Evolutionary conservation across 2,797 vertebrate genomes (phyloP).

Genomic region (Muscicapa striata): DNA sequence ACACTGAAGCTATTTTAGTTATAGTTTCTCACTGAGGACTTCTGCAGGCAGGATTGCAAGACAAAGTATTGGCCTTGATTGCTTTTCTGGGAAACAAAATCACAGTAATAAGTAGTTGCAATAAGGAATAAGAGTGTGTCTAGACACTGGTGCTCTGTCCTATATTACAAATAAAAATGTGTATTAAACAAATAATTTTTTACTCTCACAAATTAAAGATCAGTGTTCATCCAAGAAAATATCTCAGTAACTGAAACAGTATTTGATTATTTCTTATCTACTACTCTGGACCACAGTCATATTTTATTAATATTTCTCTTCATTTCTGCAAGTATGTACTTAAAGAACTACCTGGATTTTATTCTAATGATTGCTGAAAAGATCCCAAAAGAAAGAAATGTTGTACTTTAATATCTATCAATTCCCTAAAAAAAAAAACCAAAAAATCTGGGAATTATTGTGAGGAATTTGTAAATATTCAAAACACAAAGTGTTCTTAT

Average conservation of each 20-base stretch:
- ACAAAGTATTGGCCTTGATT: not conserved
- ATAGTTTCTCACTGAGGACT: not conserved
- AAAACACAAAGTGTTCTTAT: not conserved
- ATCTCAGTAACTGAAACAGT: not conserved
- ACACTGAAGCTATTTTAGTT: not conserved
- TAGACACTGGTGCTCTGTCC: not conserved
- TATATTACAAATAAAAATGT: not conserved
- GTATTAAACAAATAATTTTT: not conserved
- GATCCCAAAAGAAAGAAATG: not conserved
- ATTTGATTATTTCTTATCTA: not conserved
- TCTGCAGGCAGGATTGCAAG: not conserved
- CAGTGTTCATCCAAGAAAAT: not conserved
- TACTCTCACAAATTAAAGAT: not conserved
- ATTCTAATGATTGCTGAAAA: not conserved
- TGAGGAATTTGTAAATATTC: not conserved
- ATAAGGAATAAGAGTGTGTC: not conserved
- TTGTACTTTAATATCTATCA: not conserved
- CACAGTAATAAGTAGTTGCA: not conserved
- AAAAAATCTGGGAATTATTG: not conserved
- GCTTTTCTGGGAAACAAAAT: not conserved
- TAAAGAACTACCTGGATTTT: not conserved
- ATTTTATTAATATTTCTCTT: not conserved
- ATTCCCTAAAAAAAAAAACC: not conserved
- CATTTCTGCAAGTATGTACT: not conserved
- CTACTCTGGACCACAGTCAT: not conserved